Base-by-base conservation (phyloP, 2,113 vertebrate genomes). In the Calypte anna region DNA sequence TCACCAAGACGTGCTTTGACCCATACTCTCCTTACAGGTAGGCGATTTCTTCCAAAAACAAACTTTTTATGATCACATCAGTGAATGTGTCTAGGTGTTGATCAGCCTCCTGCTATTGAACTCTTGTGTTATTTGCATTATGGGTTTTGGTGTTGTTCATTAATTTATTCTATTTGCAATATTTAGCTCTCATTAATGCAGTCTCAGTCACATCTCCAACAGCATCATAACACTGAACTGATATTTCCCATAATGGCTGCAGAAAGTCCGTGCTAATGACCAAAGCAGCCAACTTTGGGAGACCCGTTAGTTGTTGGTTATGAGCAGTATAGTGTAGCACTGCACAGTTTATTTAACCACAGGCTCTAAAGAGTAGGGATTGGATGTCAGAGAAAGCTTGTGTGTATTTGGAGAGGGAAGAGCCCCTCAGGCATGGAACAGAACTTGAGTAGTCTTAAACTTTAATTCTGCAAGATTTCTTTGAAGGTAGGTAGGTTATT, bases 1-100 rank as follows among this genome's bases (percentile, higher is more conserved):
- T 99, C 97, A 99, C 99, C 92, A 99, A 99, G 98, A 99, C 99
- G 0, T 99, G 99, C 97, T 99, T 99, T 96, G 98, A 99, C 89
- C 99, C 99, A 2, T 98, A 99, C 61, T 99, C 99, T 91, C 98
- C 98, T 33, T 96, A 99, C 98, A 99, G 99, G 99, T 99, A 98
- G 96, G 97, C n/a, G 53, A 19, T 38, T 81, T 87, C 22, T 86
- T 85, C 33, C 75, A 28, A 33, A 57, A 74, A 38, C 58, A 23
- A 70, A 18, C 20, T 78, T 86, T 77, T 82, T 62, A 12, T 67
- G 43, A 3, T 51, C 11, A 0, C 75, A 38, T 53, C 69, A 51
- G 51, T 61, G 51, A 40, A 63, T 91, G 30, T 93, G 24, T 57
- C 24, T 22, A 44, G n/a, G 9, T 55, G 30, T 79, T 11, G 53